These are phyloP conservation scores for Lordiphosa stackelbergi DNA, from an alignment of 1,140 invertebrate genomes.

Conservation along the genomic window DNA sequence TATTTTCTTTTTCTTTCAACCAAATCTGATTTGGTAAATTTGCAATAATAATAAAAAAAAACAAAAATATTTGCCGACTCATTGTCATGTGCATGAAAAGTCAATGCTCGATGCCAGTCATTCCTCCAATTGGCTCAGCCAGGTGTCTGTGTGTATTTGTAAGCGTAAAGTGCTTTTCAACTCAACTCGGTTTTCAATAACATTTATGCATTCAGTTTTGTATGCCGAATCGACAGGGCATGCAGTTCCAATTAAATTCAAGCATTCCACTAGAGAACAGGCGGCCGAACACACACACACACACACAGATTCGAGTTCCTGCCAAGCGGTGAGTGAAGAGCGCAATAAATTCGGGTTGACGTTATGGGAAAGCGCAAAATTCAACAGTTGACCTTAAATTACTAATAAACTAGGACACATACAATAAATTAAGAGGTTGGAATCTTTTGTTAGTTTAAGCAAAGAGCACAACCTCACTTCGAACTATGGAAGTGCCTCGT, in stretches of 20 bases:
- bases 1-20: slow-evolving; percentile 1
- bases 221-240: slow-evolving; percentile 63
- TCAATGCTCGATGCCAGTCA: slow-evolving; percentile 20
- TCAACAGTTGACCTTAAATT: no score
- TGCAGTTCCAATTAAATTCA: slow-evolving; percentile 73
- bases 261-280: slow-evolving; percentile 59
- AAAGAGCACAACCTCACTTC: no score
- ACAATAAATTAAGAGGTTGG: no score
- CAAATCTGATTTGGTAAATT: slow-evolving; percentile 11
- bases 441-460: no score
- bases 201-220: slow-evolving; percentile 64
- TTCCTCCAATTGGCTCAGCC: slow-evolving; percentile 33
- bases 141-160: slow-evolving; percentile 31
- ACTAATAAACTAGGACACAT: no score
- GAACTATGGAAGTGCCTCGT: no score
- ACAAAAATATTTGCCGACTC: slow-evolving; percentile 34
- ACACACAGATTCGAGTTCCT: not conserved
- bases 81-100: slow-evolving; percentile 22
- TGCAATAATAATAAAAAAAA: not conserved
- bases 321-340: slow-evolving; percentile 16
- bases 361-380: not conserved
- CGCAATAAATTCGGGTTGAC: slow-evolving; percentile 18
- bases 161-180: slow-evolving; percentile 51
- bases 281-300: slow-evolving; percentile 19
- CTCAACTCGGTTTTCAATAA: slow-evolving; percentile 59